phyloP scores from a whole-genome alignment of 2,888 invertebrate genomes.

The Lypha dubia region DNA sequence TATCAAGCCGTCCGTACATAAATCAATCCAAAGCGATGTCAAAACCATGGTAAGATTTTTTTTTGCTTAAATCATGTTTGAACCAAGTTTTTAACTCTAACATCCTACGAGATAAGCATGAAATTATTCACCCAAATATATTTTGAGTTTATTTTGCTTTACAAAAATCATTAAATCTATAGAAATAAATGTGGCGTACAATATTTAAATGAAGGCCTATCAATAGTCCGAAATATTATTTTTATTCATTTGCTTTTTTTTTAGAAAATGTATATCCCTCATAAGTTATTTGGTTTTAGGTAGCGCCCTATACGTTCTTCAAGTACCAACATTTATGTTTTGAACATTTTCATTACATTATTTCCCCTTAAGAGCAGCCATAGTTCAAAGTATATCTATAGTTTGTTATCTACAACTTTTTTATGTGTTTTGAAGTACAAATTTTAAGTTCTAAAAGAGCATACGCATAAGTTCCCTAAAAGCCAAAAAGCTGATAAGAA shows the following conservation, averaged over 20 bases:
- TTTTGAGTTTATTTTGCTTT: too few species aligned
- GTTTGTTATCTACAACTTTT: conserved; percentile 51
- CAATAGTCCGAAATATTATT: too few species aligned
- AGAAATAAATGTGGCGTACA: too few species aligned
- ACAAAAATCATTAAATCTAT: too few species aligned
- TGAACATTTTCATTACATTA: conserved; percentile 26
- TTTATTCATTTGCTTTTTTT: not conserved
- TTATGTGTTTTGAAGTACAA: not conserved
- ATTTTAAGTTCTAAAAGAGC: not conserved
- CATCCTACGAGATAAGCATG: too few species aligned
- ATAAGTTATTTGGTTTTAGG: not conserved
- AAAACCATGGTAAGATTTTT: too few species aligned
- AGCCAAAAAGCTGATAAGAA: not conserved
- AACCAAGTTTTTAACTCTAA: too few species aligned
- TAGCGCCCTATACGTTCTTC: not conserved
- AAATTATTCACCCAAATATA: too few species aligned
- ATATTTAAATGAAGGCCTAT: too few species aligned
- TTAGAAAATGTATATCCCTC: not conserved
- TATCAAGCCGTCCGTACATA: too few species aligned
- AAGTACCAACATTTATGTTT: not conserved
- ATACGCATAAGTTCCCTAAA: not conserved
- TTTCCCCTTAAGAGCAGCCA: conserved; percentile 58
- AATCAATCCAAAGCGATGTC: too few species aligned
- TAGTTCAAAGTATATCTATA: conserved; percentile 53
- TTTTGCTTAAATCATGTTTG: too few species aligned